Base-by-base conservation (phyloP, 1,140 invertebrate genomes). In the Listronotus oregonensis region DNA sequence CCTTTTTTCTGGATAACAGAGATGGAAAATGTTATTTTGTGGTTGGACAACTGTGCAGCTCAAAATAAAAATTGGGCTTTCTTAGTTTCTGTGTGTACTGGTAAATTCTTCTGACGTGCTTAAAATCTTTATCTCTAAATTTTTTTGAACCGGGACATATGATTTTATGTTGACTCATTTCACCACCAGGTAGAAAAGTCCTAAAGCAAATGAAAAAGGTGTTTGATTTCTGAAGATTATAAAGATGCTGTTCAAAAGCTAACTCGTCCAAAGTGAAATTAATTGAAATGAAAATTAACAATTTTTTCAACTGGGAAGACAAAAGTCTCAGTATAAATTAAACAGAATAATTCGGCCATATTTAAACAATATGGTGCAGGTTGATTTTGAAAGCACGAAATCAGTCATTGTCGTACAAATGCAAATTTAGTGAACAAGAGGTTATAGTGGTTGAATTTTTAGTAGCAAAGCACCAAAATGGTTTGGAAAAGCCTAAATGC, bases 171-270 rank as follows among this genome's bases (percentile, higher is more conserved):
- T 62, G 75, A 77, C 54, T 54, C 64, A 40, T 77, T 77, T 57
- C 76, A 76, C 43, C 74, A 75, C 43, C 62, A 70, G 43, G 72
- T 78, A 14, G 74, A 75, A 49, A 21, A 57, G 44, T 67, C 67
- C 32, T 27, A 73, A 47, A 68, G 49, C 34, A 61, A 68, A 60
- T 44, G 58, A 69, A 47, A 72, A 73, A 59, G 37, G 51, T 75
- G 9, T 76, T 73, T 34, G 71, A 77, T 63, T 76, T 77, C 60
- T n/a, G 66, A 67, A 47, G 76, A 79, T 67, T 78, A 74, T 69
- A 52, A 46, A 57, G 15, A 39, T 34, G 51, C 34, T 42, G 54
- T 50, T 27, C 18, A 18, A 50, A 50, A 10, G 47, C 47, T 10
- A 47, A 47, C 44, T 47, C n/a, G 11, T 47, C 44, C 44, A 47